These are phyloP conservation scores for Halichondria panicea DNA, from an alignment of 37 sponge, comb jelly and placozoan species.

Conservation along the genomic window DNA sequence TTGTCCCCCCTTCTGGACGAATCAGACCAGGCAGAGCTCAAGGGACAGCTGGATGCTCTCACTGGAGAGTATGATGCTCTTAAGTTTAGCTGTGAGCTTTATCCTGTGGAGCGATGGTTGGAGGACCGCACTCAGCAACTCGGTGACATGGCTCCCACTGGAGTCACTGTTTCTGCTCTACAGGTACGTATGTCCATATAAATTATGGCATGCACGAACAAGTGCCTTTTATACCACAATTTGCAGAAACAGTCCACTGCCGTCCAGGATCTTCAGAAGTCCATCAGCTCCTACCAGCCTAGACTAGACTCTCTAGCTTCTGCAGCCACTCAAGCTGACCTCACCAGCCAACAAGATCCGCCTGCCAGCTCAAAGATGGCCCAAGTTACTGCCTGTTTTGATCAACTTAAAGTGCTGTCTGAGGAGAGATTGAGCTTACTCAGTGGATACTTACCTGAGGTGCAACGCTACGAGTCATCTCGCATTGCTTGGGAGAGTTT, in stretches of 20 bases:
- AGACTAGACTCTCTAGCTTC: constrained; percentile 4
- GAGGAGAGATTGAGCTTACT: constrained; percentile 16
- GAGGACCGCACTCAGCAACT: constrained; percentile 22
- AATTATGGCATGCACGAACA: too few relatives aligned
- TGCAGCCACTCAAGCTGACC: constrained; percentile 13
- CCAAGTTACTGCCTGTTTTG: constrained; percentile 4
- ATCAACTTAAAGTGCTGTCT: constrained; percentile 12
- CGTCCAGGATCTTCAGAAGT: constrained; percentile 27
- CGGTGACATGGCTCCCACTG: constrained; percentile 17
- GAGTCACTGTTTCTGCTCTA: constrained; percentile 10
- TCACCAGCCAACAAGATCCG: not conserved
- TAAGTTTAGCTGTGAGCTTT: not conserved
- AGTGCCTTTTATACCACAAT: too few relatives aligned
- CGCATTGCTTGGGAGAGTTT: constrained; percentile 30
- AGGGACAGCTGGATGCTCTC: constrained; percentile 3
- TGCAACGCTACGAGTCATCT: constrained; percentile 56
- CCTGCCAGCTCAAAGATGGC: constrained; percentile 12
- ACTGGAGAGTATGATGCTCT: constrained; percentile 14
- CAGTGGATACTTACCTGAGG: constrained; percentile 15
- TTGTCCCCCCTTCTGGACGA: constrained; percentile 27
- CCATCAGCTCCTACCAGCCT: constrained; percentile 17
- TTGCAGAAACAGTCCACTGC: constrained; percentile 15
- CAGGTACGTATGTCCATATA: constrained; percentile 19
- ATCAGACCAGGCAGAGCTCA: constrained; percentile 18
- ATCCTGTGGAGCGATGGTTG: constrained; percentile 28